Percentiles rank a stretch among this genome's conserved stretches.
Conservation (phyloP, 37 sponge, comb jelly and placozoan genomes). For the Geodia barretti region DNA sequence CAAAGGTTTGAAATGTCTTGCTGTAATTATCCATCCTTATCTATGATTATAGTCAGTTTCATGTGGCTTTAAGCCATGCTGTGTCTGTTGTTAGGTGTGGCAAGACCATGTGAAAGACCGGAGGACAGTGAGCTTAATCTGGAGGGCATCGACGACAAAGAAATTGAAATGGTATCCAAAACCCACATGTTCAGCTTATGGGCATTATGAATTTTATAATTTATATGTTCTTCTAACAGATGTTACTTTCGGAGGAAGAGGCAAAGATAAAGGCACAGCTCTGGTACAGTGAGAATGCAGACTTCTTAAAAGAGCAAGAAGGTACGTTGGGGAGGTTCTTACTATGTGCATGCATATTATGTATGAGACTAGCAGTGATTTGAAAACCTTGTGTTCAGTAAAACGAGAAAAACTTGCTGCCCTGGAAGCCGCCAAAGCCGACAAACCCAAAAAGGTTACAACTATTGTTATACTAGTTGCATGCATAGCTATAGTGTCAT, state of each 20-base stretch:
- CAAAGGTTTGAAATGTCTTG: no score
- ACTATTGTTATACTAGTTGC: neutral
- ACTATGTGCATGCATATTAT: neutral
- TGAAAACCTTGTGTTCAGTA: slow-evolving; percentile 10
- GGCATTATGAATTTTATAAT: no score
- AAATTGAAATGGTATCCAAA: slow-evolving; percentile 87
- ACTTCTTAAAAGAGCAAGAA: slow-evolving; percentile 81
- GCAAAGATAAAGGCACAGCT: slow-evolving; percentile 75
- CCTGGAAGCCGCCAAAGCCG: slow-evolving; percentile 47
- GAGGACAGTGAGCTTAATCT: slow-evolving; percentile 36
- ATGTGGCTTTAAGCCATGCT: no score
- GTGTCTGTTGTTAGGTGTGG: no score
- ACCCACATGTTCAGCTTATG: no score
- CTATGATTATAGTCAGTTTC: no score
- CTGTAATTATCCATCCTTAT: no score
- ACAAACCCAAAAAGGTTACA: slow-evolving; percentile 33
- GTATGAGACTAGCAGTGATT: neutral
- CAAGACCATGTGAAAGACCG: no score
- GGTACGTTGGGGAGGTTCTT: no score
- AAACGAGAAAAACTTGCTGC: slow-evolving; percentile 37
- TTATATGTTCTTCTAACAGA: no score
- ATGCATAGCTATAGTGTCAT: neutral
- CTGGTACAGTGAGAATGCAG: slow-evolving; percentile 90
- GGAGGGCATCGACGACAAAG: slow-evolving; percentile 80
- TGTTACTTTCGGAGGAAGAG: slow-evolving; percentile 86